phyloP scores from a whole-genome alignment of 2,797 vertebrate genomes.

The Peromyscus melanophrys region DNA sequence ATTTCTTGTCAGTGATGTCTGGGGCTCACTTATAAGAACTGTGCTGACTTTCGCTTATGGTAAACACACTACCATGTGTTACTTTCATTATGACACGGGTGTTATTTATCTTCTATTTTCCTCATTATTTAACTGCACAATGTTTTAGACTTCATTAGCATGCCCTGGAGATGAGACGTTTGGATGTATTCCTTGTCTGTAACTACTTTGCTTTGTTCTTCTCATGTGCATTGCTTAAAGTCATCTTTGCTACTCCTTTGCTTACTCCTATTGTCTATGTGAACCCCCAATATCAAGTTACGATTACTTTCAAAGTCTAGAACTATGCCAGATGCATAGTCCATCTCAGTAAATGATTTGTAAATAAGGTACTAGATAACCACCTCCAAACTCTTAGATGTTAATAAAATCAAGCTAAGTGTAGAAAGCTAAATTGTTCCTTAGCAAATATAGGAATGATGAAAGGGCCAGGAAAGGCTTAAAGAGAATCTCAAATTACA shows the following conservation, averaged over 20 bases:
- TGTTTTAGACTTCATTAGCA: neutral
- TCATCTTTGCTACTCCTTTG: neutral
- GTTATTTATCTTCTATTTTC: neutral
- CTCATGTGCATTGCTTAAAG: neutral
- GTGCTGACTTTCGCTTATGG: neutral
- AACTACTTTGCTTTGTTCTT: neutral
- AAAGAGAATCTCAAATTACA: neutral
- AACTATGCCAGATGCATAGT: neutral
- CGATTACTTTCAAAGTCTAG: neutral
- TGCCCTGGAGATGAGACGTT: neutral
- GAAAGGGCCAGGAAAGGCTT: accelerated
- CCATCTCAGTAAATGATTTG: neutral
- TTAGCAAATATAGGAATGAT: neutral
- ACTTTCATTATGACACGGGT: neutral
- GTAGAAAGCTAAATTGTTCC: neutral
- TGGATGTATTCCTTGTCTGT: neutral
- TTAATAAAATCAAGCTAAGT: neutral
- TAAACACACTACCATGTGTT: neutral
- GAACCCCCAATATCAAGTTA: neutral
- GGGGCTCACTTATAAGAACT: slow-evolving; percentile 61
- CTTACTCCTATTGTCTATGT: neutral
- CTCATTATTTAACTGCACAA: neutral
- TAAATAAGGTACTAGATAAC: neutral
- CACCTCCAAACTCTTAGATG: neutral
- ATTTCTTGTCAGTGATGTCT: neutral